Evolutionary conservation across 2,888 invertebrate genomes (phyloP), one percentile per base, ranked within the genome.

Genomic region (Aleiodes leptofemur): DNA sequence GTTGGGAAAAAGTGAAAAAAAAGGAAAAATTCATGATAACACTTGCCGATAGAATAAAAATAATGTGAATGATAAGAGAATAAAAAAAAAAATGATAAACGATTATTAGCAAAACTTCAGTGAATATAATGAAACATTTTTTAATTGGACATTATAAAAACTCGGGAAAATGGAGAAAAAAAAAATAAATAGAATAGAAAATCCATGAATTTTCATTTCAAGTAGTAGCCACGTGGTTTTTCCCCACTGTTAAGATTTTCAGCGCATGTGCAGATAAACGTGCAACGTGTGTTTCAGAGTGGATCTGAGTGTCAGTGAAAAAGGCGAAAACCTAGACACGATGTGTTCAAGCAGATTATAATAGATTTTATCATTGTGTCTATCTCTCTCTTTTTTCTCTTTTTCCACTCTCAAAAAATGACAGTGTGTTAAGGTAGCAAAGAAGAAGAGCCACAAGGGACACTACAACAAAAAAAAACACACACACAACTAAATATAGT

Each of bases 401-500:
- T 59, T 59, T 13, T 34, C 6, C 34, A 34, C n/a, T n/a, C n/a
- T n/a, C n/a, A 31, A 4, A 59, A 31, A 29, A 59, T 31, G 31
- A 59, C 1, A 59, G 59, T 59, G 56, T 7, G 43, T 7, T 34
- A 76, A 66, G 55, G 69, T 66, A 77, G 73, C 66, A 69, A 78
- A 76, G 56, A 74, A 71, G 51, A 34, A 53, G 73, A 55, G 69
- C 72, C 72, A 74, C 73, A 48, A 55, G 68, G 59, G 64, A 31
- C 72, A 48, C 38, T 43, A 76, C 57, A 55, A 71, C n/a, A 69
- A n/a, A 56, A 23, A 2, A 23, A 23, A 23, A 23, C 23, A 23
- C 23, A 70, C 38, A 16, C 70, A 69, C 55, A 56, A 48, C 57
- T 74, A 73, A 74, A 78, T 78, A 59, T 78, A 59, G 13, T 59